Base-by-base conservation (phyloP, 2,113 vertebrate genomes). In the Upupa epops region DNA sequence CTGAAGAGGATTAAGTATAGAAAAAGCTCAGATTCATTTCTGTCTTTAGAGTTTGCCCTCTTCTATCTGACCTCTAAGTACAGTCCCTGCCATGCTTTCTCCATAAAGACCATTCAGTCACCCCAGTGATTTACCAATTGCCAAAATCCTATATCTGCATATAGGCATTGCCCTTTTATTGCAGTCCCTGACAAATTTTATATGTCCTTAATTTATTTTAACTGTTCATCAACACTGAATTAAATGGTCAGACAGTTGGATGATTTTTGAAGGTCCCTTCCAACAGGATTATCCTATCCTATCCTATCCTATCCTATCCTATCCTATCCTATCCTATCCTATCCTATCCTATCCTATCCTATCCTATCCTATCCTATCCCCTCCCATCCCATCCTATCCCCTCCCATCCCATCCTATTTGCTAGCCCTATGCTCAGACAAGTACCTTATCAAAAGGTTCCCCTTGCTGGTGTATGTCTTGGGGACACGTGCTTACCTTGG, bases 211-310 rank as follows among this genome's bases (percentile, higher is more conserved):
- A 59, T 49, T 34, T 60, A 1, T 31, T 82, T 81, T 11, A 29
- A 40, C 17, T 88, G 72, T 64, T 1, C 1, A 5, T 49, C 31
- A 70, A 7, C 6, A 16, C 6, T 68, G 42, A 59, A 7, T 1
- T 61, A n/a, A n/a, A n/a, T n/a, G 9, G 8, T 45, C 51, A 34
- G 11, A 10, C 5, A 40, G 24, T 13, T 17, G 5, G 11, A n/a
- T 21, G 3, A 58, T 45, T 0, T 0, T 6, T 59, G 21, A 21
- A 78, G 28, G 7, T 71, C 3, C 2, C 13, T 46, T 85, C 28
- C 18, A 8, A 49, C 2, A 52, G 17, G 75, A 60, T 37, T 66
- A 20, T 34, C 11, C 45, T 66, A 20, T 31, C 11, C 45, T 66
- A 20, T 28, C 11, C 45, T 66, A 20, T 28, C 11, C 45, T 61